These are phyloP conservation scores for Hippasteria phrygiana DNA, from an alignment of 53 echinoderm and acorn worm genomes.

Conservation along the genomic window DNA sequence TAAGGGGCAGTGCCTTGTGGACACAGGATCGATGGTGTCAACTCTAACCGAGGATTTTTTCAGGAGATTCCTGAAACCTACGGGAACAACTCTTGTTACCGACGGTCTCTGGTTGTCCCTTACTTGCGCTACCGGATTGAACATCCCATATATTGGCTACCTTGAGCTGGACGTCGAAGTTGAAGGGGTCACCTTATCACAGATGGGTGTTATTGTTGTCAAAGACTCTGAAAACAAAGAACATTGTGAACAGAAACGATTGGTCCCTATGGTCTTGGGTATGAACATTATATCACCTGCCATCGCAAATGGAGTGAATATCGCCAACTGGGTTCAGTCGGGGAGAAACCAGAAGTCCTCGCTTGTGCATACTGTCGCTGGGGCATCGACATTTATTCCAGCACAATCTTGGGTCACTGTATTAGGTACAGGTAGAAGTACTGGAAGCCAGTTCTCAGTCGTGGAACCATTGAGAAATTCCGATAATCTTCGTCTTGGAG, in stretches of 20 bases:
- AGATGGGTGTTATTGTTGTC: slow-evolving; percentile 20
- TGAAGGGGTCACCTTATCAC: background rate
- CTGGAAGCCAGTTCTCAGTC: background rate
- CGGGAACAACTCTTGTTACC: slow-evolving; percentile 12
- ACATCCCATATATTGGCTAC: slow-evolving; percentile 36
- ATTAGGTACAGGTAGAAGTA: background rate
- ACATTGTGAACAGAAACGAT: slow-evolving; percentile 19
- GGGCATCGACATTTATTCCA: slow-evolving; percentile 9
- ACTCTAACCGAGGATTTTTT: slow-evolving; percentile 37
- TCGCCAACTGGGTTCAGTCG: too few relatives aligned
- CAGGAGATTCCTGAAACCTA: background rate
- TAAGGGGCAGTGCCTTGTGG: slow-evolving; percentile 12
- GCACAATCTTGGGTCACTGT: slow-evolving; percentile 29
- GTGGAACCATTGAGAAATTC: slow-evolving; percentile 29
- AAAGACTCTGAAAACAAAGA: background rate
- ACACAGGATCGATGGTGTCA: slow-evolving; percentile 22
- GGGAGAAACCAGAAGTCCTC: slow-evolving; percentile 2
- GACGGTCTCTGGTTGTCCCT: slow-evolving; percentile 44
- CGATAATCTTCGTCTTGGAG: slow-evolving; percentile 1
- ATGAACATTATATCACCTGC: slow-evolving; percentile 53
- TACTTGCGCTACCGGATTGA: slow-evolving; percentile 27
- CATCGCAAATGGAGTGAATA: too few relatives aligned
- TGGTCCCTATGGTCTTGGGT: slow-evolving; percentile 22
- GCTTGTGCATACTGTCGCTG: background rate
- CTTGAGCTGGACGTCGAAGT: slow-evolving; percentile 27